Evolutionary conservation across 2,113 vertebrate species (phyloP).

Genomic region (Anolis carolinensis): DNA sequence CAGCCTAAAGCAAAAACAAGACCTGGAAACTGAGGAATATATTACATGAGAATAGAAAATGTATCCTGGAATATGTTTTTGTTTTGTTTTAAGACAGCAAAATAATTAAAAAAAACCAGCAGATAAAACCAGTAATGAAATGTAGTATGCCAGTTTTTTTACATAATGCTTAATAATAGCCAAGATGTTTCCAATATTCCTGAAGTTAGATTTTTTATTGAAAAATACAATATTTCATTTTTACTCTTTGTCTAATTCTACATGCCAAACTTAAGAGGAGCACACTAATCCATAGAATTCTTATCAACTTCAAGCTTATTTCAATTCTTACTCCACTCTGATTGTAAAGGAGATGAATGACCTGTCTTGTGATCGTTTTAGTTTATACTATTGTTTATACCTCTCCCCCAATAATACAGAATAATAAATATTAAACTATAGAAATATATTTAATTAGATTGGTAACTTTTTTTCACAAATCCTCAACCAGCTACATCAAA

Average conservation of each 20-base stretch:
- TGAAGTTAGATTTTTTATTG: background rate
- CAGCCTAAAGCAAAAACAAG: background rate
- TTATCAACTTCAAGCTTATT: background rate
- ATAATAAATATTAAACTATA: background rate
- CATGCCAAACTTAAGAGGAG: background rate
- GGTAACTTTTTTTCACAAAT: background rate
- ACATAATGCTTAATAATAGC: background rate
- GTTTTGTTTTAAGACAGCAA: too few species aligned
- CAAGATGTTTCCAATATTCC: background rate
- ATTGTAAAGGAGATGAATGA: constrained; percentile 6
- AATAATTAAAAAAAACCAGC: too few species aligned
- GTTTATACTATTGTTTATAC: background rate
- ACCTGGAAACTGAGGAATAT: background rate
- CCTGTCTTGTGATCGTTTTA: constrained; percentile 8
- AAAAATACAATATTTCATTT: background rate
- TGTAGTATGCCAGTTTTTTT: background rate
- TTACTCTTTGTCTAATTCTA: background rate
- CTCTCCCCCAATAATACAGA: constrained; percentile 5
- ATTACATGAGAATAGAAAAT: background rate
- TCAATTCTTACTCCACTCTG: constrained; percentile 11
- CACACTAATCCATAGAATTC: background rate
- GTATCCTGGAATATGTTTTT: background rate
- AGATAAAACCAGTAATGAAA: too few species aligned
- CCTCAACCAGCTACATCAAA: background rate
- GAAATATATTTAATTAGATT: constrained; percentile 17